Evolutionary conservation across 1,140 invertebrate genomes (phyloP).

Genomic region (Macrotrachela quadricornifera): DNA sequence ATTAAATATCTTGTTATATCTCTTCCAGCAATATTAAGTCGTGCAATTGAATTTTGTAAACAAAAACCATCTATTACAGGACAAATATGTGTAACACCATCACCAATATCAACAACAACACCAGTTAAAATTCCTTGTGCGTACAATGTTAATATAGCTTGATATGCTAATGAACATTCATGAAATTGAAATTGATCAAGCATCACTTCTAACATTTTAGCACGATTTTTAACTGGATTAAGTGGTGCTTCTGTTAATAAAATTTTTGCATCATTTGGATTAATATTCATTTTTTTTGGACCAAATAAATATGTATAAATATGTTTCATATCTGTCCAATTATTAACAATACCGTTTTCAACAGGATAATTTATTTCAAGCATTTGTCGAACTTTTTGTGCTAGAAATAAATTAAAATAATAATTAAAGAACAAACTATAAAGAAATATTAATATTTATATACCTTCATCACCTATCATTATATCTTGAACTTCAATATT

Average conservation of each 20-base stretch:
- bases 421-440: too few species aligned
- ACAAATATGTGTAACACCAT: conserved; percentile 98
- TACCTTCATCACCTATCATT: conserved; percentile 13
- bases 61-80: conserved; percentile 95
- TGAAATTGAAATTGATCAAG: conserved; percentile 96
- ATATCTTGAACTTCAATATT: conserved; percentile 76
- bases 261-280: conserved; percentile 81
- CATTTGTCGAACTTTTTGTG: conserved; percentile 81
- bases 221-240: neutral
- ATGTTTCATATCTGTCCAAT: conserved; percentile 99
- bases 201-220: conserved; percentile 53
- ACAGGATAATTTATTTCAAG: conserved; percentile 97
- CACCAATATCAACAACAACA: conserved; percentile 91
- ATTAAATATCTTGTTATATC: conserved; percentile 96
- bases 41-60: conserved; percentile 71
- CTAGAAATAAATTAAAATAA: conserved; percentile 25
- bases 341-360: conserved; percentile 84
- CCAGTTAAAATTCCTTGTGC: conserved; percentile 89
- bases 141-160: conserved; percentile 83
- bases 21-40: conserved; percentile 86
- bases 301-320: conserved; percentile 99
- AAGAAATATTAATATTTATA: too few species aligned
- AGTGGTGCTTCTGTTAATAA: conserved; percentile 70
- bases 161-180: conserved; percentile 79
- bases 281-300: conserved; percentile 69